Percentiles rank a stretch among this genome's conserved stretches.
Conservation (phyloP, 2,888 invertebrate genomes). For the Volucella inanis region DNA sequence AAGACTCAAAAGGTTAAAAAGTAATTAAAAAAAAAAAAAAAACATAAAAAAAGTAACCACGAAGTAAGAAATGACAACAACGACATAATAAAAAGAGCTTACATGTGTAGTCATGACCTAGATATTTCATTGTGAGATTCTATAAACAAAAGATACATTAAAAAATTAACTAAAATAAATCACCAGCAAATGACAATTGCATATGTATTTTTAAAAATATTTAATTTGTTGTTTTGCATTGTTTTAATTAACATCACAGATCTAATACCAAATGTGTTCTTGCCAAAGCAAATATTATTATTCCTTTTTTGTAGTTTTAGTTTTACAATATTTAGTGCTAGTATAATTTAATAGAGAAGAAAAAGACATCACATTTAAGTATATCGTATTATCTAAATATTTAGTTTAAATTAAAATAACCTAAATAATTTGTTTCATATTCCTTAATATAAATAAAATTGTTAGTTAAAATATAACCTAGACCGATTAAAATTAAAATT, state of each 20-base stretch:
- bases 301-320: constrained; percentile 14
- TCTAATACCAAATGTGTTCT: constrained; percentile 75
- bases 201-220: constrained; percentile 1
- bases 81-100: too few species aligned
- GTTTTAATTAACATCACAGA: constrained; percentile 76
- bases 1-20: background rate
- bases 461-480: too few species aligned
- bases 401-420: constrained; percentile 40
- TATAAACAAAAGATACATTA: too few species aligned
- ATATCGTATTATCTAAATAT: constrained; percentile 67
- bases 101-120: too few species aligned
- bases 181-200: constrained; percentile 43
- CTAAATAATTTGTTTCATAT: constrained; percentile 18
- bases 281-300: constrained; percentile 65
- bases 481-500: too few species aligned
- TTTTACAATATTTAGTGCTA: constrained; percentile 36
- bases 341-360: constrained; percentile 58
- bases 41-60: too few species aligned
- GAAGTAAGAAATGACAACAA: too few species aligned
- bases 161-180: background rate
- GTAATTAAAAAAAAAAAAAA: background rate
- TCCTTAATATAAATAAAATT: background rate
- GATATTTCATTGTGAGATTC: too few species aligned
- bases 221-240: constrained; percentile 43
- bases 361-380: constrained; percentile 75